These are phyloP conservation scores for Drosophila testacea DNA, from an alignment of 2,888 invertebrate genomes.

Conservation along the genomic window DNA sequence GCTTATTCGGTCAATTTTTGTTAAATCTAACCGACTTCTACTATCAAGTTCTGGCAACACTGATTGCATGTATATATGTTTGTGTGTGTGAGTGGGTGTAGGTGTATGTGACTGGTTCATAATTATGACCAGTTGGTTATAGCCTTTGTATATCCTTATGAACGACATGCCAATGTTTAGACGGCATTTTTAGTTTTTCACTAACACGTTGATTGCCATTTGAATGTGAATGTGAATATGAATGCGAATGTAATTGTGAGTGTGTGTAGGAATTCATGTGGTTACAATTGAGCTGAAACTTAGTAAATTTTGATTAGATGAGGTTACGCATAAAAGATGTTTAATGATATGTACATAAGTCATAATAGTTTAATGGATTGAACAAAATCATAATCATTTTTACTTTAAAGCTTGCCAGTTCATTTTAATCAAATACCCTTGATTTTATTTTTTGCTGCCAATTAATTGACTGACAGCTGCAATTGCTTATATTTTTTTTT, in stretches of 20 bases:
- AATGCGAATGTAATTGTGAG: background rate
- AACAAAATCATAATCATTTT: no score
- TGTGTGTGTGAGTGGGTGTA: background rate
- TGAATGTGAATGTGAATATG: background rate
- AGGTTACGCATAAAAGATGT: background rate
- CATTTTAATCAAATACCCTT: no score
- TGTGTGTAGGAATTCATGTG: no score
- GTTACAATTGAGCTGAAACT: background rate
- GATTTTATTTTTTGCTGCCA: no score
- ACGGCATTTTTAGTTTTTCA: conserved; percentile 18
- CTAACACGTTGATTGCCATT: conserved; percentile 13
- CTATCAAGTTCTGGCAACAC: no score
- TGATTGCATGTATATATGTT: background rate
- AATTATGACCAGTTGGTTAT: conserved; percentile 38
- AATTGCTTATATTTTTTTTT: background rate
- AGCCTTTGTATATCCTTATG: conserved; percentile 27
- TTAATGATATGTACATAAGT: background rate
- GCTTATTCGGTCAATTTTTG: no score
- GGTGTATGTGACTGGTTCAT: conserved; percentile 4
- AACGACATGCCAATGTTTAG: conserved; percentile 23
- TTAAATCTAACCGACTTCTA: no score
- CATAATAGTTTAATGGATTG: no score
- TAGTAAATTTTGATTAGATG: background rate
- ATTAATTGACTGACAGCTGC: background rate
- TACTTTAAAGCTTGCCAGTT: no score